Percentiles rank a stretch among this genome's conserved stretches.
phyloP scores from a whole-genome alignment of 64 coral and sea anemone genomes.

The Cladopsammia gracilis region DNA sequence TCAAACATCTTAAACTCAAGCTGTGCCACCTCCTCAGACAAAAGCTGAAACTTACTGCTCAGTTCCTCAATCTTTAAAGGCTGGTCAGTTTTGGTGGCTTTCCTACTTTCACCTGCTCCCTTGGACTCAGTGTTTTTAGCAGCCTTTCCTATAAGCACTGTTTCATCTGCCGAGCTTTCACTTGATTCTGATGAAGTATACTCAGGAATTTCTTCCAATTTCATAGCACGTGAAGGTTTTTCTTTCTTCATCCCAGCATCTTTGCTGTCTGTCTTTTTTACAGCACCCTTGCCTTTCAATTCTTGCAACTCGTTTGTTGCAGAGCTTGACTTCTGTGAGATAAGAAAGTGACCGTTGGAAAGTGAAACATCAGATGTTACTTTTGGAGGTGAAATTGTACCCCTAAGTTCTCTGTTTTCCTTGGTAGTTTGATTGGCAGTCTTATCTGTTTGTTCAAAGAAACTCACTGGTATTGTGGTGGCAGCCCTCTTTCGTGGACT shows the following conservation, averaged over 20 bases:
- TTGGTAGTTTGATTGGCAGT: neutral
- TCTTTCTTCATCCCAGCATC: neutral
- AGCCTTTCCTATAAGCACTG: neutral
- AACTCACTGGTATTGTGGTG: slow-evolving; percentile 17
- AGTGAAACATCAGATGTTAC: neutral
- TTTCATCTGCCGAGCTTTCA: slow-evolving; percentile 53
- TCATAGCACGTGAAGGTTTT: slow-evolving; percentile 6
- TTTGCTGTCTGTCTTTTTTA: neutral
- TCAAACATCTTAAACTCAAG: slow-evolving; percentile 91
- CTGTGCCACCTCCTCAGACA: slow-evolving; percentile 86
- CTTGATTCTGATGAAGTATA: slow-evolving; percentile 48
- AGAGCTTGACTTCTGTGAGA: slow-evolving; percentile 15
- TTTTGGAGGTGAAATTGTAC: neutral
- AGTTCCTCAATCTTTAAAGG: slow-evolving; percentile 72
- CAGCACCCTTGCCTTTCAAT: neutral
- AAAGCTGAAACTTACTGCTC: slow-evolving; percentile 54
- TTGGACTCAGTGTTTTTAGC: neutral
- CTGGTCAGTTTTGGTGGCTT: neutral
- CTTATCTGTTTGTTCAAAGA: slow-evolving; percentile 14
- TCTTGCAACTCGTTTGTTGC: slow-evolving; percentile 3
- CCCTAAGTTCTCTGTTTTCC: neutral
- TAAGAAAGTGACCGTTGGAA: neutral
- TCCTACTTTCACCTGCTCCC: neutral
- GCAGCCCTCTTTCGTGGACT: slow-evolving; percentile 78
- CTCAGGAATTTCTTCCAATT: slow-evolving; percentile 68